Base-by-base conservation (phyloP, 2,888 invertebrate species). In the Temnothorax unifasciatus region DNA sequence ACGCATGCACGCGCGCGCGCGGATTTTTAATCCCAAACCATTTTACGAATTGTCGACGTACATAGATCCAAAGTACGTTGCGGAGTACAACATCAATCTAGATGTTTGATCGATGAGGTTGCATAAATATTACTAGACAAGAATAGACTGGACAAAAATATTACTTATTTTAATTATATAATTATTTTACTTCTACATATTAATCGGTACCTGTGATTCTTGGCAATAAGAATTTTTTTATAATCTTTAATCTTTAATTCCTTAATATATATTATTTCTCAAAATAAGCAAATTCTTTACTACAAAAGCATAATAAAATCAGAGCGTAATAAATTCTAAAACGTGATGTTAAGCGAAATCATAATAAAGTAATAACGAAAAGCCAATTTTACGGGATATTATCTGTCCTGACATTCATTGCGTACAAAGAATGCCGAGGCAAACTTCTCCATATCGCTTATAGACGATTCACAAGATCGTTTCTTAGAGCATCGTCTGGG, bases 331-430 rank as follows among this genome's bases (percentile, higher is more conserved):
- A 34, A 34, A 34, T 15, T 52, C 25, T 11, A 52, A 52, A 76
- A 25, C 41, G 38, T 15, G 18, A 21, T 13, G 50, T 8, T 50
- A 38, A 34, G 29, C 21, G 4, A 64, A 64, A 76, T 38, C 75
- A 52, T 76, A 50, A 63, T 76, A 64, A 64, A 64, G 41, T 38
- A 25, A 64, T 76, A 64, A 54, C 54, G 25, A 38, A 52, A 64
- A 76, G 25, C 38, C 41, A 76, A 64, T 76, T 76, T 76, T 64
- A 52, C 52, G 13, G n/a, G 8, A 9, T 64, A 41, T 52, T 63
- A 64, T 76, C 25, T 52, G 64, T 52, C 75, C 11, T 75, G 47
- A 38, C 9, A 64, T 76, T 75, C 50, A 52, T 25, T 21, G 64
- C 38, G 38, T 34, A 50, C 25, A 52, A 64, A 52, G 52, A 76